Evolutionary conservation across 2,113 vertebrate species (phyloP).

Genomic region (Poeciliopsis prolifica): DNA sequence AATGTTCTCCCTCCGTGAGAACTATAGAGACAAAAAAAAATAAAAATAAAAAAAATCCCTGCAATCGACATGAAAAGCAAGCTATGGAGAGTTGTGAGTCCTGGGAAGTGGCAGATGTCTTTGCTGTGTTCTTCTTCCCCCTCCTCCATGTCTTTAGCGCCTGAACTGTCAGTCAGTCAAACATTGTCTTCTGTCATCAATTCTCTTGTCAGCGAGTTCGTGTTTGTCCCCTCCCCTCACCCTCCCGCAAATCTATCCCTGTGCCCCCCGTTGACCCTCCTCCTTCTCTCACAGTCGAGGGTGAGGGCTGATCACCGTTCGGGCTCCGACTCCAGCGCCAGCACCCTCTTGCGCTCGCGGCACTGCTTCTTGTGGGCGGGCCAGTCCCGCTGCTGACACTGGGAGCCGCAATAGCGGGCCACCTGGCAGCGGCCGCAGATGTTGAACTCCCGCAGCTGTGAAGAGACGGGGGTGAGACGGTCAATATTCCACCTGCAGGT

Average conservation of each 20-base stretch:
- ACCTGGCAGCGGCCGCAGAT: conserved; percentile 98
- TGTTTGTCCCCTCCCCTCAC: conserved; percentile 28
- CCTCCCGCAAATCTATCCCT: conserved; percentile 54
- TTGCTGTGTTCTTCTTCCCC: conserved; percentile 47
- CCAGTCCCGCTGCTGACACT: conserved; percentile 99
- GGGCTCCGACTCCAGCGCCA: conserved; percentile 91
- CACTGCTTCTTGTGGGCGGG: conserved; percentile 99
- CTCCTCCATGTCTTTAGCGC: conserved; percentile 32
- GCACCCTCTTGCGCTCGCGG: conserved; percentile 91
- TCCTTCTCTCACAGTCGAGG: conserved; percentile 42
- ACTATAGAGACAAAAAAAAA: conserved; percentile 45
- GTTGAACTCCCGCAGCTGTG: conserved; percentile 92
- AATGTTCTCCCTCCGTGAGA: conserved; percentile 60
- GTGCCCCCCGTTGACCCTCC: background rate
- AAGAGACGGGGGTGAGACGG: conserved; percentile 1
- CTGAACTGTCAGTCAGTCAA: conserved; percentile 47
- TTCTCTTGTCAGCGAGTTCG: conserved; percentile 58
- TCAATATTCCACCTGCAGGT: conserved; percentile 3
- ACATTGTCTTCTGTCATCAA: conserved; percentile 63
- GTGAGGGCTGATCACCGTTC: conserved; percentile 82
- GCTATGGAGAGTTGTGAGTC: conserved; percentile 74
- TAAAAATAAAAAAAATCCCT: conserved; percentile 26
- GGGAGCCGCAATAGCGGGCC: conserved; percentile 96
- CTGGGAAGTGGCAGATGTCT: conserved; percentile 73
- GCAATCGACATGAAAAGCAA: conserved; percentile 71